Conservation (phyloP, 1,140 invertebrate genomes). For the Ladona fulva region DNA sequence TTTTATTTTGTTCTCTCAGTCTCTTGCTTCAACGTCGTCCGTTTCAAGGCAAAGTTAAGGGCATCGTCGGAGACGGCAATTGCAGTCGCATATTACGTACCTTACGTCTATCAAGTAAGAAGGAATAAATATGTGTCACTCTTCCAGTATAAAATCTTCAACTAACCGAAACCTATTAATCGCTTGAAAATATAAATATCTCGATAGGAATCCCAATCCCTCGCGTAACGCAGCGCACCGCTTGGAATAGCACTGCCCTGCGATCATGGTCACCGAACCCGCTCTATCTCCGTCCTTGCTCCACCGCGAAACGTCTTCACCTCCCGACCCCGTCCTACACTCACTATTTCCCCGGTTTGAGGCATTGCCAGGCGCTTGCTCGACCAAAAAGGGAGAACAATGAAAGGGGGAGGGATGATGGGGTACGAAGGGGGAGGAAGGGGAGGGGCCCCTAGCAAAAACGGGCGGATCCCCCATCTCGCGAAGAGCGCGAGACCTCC, state of each 20-base stretch:
- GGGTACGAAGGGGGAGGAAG: neutral
- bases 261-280: neutral
- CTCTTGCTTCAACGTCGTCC: no score
- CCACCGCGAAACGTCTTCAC: neutral
- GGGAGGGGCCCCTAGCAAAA: neutral
- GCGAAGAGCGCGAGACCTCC: neutral
- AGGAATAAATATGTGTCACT: no score
- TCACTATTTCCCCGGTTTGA: neutral
- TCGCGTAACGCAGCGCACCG: no score
- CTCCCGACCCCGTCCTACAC: neutral
- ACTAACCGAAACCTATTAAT: no score
- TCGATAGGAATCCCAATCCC: no score
- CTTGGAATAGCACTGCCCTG: neutral
- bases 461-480: neutral
- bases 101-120: no score
- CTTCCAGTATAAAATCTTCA: no score
- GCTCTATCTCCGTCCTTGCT: neutral
- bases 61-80: no score
- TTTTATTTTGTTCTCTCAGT: no score
- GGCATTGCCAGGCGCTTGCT: neutral
- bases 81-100: no score
- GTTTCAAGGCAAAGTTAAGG: no score
- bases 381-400: neutral
- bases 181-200: no score
- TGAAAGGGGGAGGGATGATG: neutral